Base-by-base conservation (phyloP, 2,113 vertebrate genomes). In the Hippocampus mohnikei region DNA sequence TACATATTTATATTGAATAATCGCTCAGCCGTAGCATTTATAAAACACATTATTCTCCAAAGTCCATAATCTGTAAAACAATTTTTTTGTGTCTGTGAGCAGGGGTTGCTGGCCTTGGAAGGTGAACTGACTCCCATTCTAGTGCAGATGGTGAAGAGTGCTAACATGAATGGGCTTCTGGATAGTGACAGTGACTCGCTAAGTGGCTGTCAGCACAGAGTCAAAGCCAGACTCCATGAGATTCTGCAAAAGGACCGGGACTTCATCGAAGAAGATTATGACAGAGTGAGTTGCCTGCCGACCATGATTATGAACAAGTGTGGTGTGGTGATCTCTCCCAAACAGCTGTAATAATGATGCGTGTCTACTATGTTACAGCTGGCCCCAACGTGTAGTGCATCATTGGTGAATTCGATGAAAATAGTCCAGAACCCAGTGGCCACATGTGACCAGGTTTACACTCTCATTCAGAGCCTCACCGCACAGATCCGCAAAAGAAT, bases 101-200 rank as follows among this genome's bases (percentile, higher is more conserved):
- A 99, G 97, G 97, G 97, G 23, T 89, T 98, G 74, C 89, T 98
- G 87, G 97, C 97, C 33, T 85, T 98, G 82, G 97, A 99, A 87
- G 97, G 96, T 0, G 97, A 99, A 88, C 91, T 99, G 81, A 99
- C 97, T 0, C 97, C 97, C 64, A 99, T 99, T 90, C 89, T 99
- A 87, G 97, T 99, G 67, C 96, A 99, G 91, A 99, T 99, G 97
- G 97, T 99, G 74, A 99, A 99, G 90, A 99, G 97, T 50, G 97
- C 97, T 86, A 99, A 99, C 86, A 98, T 99, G 97, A 99, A 99
- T 0, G 97, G 97, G 21, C 93, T 99, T 33, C 91, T 99, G 86
- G 97, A 99, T 90, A 98, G 95, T 1, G 95, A 99, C 86, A 93
- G 95, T 0, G 96, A 99, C 78, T 98, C 96, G 0, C 89, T 99